Evolutionary conservation across 2,888 invertebrate genomes (phyloP), one percentile per base, ranked within the genome.

Genomic region (Lampropteryx suffumata): DNA sequence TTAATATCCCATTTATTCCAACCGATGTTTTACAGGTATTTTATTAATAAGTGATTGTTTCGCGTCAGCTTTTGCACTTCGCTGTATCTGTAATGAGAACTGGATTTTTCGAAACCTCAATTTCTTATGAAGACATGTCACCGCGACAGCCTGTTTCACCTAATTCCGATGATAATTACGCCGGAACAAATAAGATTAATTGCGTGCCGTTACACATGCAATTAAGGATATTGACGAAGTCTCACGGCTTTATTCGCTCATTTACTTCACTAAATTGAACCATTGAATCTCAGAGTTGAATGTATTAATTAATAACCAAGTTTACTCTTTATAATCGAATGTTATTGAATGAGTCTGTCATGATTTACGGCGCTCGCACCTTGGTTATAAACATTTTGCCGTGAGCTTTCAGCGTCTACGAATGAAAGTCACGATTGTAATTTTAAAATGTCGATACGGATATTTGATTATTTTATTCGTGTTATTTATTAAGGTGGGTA

Each of bases 341-440:
- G 77, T 82, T 70, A 76, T 68, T 80, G 77, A 81, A 71, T 80
- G 82, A 33, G 32, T 48, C 81, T 80, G 71, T 57, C 71, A 81
- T 86, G 89, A 90, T 90, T 84, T 86, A 89, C 73, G 68, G 60
- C 55, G 59, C 73, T 86, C 84, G 79, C 88, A 85, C 86, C 84
- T 82, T 75, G 66, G 65, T 73, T 79, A 83, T 84, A 84, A 86
- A 83, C 84, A 85, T 84, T 7, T 7, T 71, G 88, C 88, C 85
- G 78, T 85, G 72, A 89, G 88, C 86, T 87, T 86, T 86, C 85
- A 79, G 75, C 80, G 73, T 79, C 78, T 81, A 79, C 76, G 81
- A 79, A 81, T 77, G 79, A 79, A 73, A 88, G 89, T 89, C 89
- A 90, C 89, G 88, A 89, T 76, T 82, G 85, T 82, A 88, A 89